Evolutionary conservation across 2,113 vertebrate genomes (phyloP).

Genomic region (Bungarus multicinctus): DNA sequence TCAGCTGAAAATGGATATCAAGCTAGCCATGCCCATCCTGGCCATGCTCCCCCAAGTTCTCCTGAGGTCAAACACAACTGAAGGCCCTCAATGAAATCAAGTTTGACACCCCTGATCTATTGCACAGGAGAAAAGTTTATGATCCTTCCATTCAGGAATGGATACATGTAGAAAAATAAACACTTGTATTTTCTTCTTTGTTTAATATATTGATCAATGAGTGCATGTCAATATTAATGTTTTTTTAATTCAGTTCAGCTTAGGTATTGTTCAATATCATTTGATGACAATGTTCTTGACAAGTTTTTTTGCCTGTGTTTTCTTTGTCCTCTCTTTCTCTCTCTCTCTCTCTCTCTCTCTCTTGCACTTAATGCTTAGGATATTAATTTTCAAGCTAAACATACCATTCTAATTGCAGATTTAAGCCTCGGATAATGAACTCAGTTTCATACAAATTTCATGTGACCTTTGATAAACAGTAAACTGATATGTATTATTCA

Average conservation of each 20-base stretch:
- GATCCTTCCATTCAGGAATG: not conserved
- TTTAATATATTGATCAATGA: not conserved
- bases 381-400: conserved; percentile 51
- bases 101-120: not conserved
- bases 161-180: not conserved
- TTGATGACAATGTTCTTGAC: conserved; percentile 5
- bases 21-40: too few relatives aligned
- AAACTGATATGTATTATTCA: conserved; percentile 50
- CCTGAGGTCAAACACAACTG: too few relatives aligned
- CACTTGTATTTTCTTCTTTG: not conserved
- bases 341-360: not conserved
- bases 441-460: conserved; percentile 42
- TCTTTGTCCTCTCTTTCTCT: conserved; percentile 34
- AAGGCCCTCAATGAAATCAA: too few relatives aligned
- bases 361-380: conserved; percentile 11
- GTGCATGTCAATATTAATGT: not conserved
- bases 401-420: conserved; percentile 46
- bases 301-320: conserved; percentile 28
- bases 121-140: not conserved
- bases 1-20: too few relatives aligned
- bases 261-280: conserved; percentile 41
- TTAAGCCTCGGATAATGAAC: not conserved
- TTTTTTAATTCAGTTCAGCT: not conserved
- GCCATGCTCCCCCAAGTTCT: too few relatives aligned
- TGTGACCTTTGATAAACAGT: conserved; percentile 62